Evolutionary conservation across 2,888 invertebrate genomes (phyloP).

Genomic region (Aporophyla nigra): DNA sequence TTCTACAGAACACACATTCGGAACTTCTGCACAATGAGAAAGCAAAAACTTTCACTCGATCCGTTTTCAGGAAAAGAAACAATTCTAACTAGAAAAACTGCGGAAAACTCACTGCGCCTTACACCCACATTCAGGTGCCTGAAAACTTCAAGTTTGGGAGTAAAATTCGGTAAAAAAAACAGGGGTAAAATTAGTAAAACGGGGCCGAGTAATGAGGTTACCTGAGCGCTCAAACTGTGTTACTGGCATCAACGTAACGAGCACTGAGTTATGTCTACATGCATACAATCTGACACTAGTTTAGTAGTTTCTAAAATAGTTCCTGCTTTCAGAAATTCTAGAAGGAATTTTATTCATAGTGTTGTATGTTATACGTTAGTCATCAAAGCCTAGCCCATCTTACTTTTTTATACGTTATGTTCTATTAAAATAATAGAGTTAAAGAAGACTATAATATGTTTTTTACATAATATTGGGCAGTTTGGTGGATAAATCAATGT

Average conservation of each 20-base stretch:
- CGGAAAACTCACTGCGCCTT: background rate
- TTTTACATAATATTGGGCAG: too few species aligned
- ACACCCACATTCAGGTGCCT: constrained; percentile 2
- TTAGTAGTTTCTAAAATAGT: constrained; percentile 30
- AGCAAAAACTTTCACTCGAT: background rate
- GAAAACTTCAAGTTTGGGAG: constrained; percentile 29
- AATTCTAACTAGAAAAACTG: background rate
- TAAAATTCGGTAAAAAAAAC: constrained; percentile 44
- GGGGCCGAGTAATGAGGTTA: constrained; percentile 42
- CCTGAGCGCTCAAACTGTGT: constrained; percentile 38
- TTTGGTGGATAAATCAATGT: too few species aligned
- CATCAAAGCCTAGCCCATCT: background rate
- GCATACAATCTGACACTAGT: constrained; percentile 33
- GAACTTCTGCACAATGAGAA: background rate
- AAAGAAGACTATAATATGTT: too few species aligned
- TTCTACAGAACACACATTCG: background rate
- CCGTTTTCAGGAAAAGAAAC: constrained; percentile 1
- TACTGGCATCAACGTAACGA: constrained; percentile 55
- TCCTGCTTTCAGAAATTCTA: background rate
- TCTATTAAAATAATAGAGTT: too few species aligned
- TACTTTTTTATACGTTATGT: background rate
- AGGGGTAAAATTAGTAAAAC: constrained; percentile 35
- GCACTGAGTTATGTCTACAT: constrained; percentile 37
- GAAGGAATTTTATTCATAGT: constrained; percentile 1
- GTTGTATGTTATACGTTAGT: background rate